Evolutionary conservation across 2,888 invertebrate genomes (phyloP).

Genomic region (Nectonema munidae): DNA sequence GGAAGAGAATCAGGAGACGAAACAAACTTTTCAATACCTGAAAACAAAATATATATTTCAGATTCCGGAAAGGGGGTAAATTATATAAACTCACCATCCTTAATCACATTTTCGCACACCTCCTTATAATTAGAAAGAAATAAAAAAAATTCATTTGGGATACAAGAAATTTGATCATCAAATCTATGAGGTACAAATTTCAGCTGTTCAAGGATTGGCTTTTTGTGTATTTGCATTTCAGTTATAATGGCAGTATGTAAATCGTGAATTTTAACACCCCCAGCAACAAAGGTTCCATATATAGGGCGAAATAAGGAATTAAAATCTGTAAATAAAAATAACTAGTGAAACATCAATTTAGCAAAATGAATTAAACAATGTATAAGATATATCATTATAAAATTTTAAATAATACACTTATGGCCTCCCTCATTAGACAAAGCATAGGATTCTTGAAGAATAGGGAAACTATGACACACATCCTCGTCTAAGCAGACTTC

Average conservation of each 20-base stretch:
- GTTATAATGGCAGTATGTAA: slow-evolving; percentile 67
- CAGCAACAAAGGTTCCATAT: slow-evolving; percentile 32
- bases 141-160: neutral
- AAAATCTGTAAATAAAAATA: no score
- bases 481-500: no score
- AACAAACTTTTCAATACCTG: neutral
- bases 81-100: neutral
- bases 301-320: neutral
- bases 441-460: no score
- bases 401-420: slow-evolving; percentile 6
- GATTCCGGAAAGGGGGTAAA: neutral
- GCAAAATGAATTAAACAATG: no score
- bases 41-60: no score
- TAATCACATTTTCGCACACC: neutral
- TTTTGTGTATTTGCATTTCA: slow-evolving; percentile 37
- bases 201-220: slow-evolving; percentile 51
- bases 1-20: slow-evolving; percentile 9
- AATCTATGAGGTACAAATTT: slow-evolving; percentile 38
- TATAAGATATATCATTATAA: no score
- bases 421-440: no score
- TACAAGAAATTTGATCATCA: slow-evolving; percentile 12
- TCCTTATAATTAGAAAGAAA: neutral
- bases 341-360: slow-evolving; percentile 11
- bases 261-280: slow-evolving; percentile 54
- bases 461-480: no score